Percentiles rank a stretch among this genome's conserved stretches.
Evolutionary conservation across 2,888 invertebrate species (phyloP).

Genomic region (Shargacucullia verbasci): DNA sequence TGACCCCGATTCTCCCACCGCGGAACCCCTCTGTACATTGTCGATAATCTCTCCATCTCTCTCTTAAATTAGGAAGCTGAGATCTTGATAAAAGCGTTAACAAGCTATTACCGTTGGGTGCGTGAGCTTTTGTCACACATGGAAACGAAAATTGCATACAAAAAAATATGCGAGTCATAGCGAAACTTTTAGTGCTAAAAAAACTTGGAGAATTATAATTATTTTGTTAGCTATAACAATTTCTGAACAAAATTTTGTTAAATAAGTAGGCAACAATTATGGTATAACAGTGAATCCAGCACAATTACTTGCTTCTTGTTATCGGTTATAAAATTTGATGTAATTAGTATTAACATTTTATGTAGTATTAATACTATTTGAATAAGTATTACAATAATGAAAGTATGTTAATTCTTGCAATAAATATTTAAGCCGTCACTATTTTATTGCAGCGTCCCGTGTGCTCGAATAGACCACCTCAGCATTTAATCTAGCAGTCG

Average conservation of each 20-base stretch:
- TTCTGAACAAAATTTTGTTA: no score
- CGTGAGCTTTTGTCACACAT: conserved; percentile 49
- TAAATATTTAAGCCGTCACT: background rate
- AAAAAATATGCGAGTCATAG: conserved; percentile 14
- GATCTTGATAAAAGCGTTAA: conserved; percentile 69
- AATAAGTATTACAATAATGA: background rate
- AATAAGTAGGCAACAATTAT: background rate
- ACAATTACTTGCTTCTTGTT: background rate
- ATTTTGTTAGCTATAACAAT: background rate
- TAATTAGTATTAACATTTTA: no score
- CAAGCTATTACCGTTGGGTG: conserved; percentile 50
- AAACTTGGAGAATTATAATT: background rate
- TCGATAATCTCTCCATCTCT: conserved; percentile 77
- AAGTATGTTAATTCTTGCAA: background rate
- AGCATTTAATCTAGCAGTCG: no score
- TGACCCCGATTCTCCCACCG: conserved; percentile 74
- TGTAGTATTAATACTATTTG: background rate
- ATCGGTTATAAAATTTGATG: background rate
- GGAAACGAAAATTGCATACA: conserved; percentile 25
- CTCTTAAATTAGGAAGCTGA: conserved; percentile 77
- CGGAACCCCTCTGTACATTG: conserved; percentile 68
- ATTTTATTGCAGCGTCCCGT: conserved; percentile 2
- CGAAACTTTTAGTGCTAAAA: background rate
- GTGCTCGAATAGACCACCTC: background rate
- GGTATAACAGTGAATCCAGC: background rate